Evolutionary conservation across 2,113 vertebrate genomes (phyloP), one percentile per base, ranked within the genome.

Genomic region (Meles meles): DNA sequence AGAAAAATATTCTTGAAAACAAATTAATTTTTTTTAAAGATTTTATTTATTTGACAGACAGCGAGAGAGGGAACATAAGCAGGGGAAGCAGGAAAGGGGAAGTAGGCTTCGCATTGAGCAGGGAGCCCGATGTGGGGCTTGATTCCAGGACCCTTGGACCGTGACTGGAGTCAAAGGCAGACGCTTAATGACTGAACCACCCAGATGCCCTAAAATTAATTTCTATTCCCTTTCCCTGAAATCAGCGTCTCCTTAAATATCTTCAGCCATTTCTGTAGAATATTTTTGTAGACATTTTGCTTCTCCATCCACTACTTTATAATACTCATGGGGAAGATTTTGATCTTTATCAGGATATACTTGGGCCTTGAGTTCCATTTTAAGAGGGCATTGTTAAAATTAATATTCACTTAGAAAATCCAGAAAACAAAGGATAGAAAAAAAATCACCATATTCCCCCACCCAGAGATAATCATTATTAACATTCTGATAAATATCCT

Each of bases 301-400:
- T 92, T 76, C 34, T 81, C 61, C 17, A 71, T 17, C 42, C 8
- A 34, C 25, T 39, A 13, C 25, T 52, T 81, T 44, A 27, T 79
- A 59, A 96, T 47, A 74, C 55, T 84, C 44, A 47, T 15, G 23
- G 42, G 55, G 39, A 69, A 92, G 34, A 67, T 63, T 1, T 15
- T 92, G 15, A 29, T n/a, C 65, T 88, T 89, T 88, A n/a, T 55
- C 15, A 88, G 11, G 72, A n/a, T n/a, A 9, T 9, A 65, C 23
- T 42, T 31, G n/a, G 14, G 11, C 44, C 20, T 90, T 81, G 47
- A 18, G 44, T 29, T 23, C 52, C 52, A 55, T 86, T 95, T 65
- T 83, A 29, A 97, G 95, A 94, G 44, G 27, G 12, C 17, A 94
- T 65, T 83, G n/a, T 15, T 86, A 23, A 92, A 92, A 27, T 94